phyloP scores from a whole-genome alignment of 1,140 invertebrate genomes.

The Dreissena polymorpha region DNA sequence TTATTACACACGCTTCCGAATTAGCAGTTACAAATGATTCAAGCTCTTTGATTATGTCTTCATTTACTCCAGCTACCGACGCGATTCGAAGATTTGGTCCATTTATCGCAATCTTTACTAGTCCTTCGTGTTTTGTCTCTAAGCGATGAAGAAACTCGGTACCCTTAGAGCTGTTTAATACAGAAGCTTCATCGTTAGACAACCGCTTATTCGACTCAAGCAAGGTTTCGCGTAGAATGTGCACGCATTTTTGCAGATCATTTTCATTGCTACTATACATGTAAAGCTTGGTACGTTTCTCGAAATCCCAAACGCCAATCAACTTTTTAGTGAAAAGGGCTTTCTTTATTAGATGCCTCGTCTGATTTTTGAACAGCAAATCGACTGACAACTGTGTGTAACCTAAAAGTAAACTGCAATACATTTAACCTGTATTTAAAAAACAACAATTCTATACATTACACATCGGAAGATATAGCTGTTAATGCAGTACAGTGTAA shows the following conservation, averaged over 20 bases:
- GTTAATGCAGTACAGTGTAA: too few species aligned
- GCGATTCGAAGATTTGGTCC: background rate
- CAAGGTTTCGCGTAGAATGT: background rate
- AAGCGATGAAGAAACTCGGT: background rate
- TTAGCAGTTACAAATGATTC: too few species aligned
- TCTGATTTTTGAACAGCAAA: conserved; percentile 12
- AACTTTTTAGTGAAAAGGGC: conserved; percentile 1
- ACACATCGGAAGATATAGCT: too few species aligned
- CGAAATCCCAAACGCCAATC: conserved; percentile 20
- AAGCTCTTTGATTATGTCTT: conserved; percentile 29
- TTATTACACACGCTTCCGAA: too few species aligned
- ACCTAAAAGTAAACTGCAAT: too few species aligned
- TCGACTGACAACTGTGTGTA: background rate
- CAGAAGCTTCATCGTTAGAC: background rate
- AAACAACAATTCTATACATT: too few species aligned
- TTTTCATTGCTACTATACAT: conserved; percentile 36
- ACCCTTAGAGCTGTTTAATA: conserved; percentile 1
- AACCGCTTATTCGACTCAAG: background rate
- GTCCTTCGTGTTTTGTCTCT: conserved; percentile 20
- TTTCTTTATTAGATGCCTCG: conserved; percentile 15
- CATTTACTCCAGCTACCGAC: background rate
- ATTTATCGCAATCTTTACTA: background rate
- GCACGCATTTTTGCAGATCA: conserved; percentile 1
- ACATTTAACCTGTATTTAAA: too few species aligned
- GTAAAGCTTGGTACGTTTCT: background rate